Percentiles rank a stretch among this genome's conserved stretches.
Conservation (phyloP, 2,888 invertebrate species). For the Eurytoma adleriae region DNA sequence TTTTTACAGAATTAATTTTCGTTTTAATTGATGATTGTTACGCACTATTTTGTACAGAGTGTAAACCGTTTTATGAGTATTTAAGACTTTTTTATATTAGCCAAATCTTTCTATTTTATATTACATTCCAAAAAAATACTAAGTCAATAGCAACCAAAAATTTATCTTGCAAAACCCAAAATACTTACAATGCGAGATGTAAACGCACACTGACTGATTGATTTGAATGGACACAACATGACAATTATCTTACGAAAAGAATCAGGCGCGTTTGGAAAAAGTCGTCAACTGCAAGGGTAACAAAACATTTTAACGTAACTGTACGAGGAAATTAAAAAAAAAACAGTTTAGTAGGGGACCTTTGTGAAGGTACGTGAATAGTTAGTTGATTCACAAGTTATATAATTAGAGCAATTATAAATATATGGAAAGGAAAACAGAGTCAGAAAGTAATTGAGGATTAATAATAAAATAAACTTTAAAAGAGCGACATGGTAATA, state of each 20-base stretch:
- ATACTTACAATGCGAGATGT: conserved; percentile 47
- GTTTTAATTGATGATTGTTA: conserved; percentile 39
- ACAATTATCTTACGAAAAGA: conserved; percentile 31
- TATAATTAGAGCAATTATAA: conserved; percentile 54
- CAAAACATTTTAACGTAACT: conserved; percentile 20
- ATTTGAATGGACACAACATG: conserved; percentile 44
- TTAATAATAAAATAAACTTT: conserved; percentile 28
- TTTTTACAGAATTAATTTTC: conserved; percentile 24
- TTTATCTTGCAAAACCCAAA: conserved; percentile 46
- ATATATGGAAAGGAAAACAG: conserved; percentile 44
- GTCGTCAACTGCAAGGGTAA: conserved; percentile 32
- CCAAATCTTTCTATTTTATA: conserved; percentile 52
- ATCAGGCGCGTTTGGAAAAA: conserved; percentile 28
- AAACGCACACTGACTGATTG: conserved; percentile 56
- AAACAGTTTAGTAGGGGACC: conserved; percentile 48
- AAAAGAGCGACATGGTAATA: conserved; percentile 35
- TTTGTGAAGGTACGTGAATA: conserved; percentile 54
- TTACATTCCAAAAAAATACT: conserved; percentile 50
- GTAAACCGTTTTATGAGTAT: conserved; percentile 46
- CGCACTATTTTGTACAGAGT: conserved; percentile 49
- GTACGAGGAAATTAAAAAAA: conserved; percentile 37
- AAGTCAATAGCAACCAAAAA: conserved; percentile 59
- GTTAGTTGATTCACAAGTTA: conserved; percentile 52
- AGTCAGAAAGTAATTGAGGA: conserved; percentile 48
- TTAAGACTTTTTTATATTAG: conserved; percentile 55